Conservation (phyloP, 2,888 invertebrate species). For the Schrankia costaestrigalis region DNA sequence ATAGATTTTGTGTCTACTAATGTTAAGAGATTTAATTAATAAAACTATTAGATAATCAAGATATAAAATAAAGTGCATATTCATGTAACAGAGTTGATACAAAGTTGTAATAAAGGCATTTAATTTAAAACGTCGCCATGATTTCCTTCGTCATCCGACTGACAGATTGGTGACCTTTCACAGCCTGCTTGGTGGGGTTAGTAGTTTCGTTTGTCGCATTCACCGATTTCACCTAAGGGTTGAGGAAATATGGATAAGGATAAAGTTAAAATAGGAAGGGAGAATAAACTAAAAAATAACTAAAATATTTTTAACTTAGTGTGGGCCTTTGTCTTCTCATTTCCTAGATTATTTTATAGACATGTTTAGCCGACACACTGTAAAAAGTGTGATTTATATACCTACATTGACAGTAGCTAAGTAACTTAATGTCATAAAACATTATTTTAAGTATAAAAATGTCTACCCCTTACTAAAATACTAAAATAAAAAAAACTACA, state of each 20-base stretch:
- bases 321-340: no score
- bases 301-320: no score
- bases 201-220: conserved; percentile 75
- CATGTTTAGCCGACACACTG: conserved; percentile 3
- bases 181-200: conserved; percentile 53
- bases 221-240: conserved; percentile 55
- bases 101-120: neutral
- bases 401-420: no score
- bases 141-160: conserved; percentile 70
- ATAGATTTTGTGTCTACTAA: no score
- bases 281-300: neutral
- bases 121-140: conserved; percentile 47
- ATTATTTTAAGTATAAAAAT: no score
- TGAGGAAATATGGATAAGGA: conserved; percentile 12
- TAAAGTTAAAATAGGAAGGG: neutral
- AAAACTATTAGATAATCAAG: no score
- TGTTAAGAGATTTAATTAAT: no score
- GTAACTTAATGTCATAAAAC: no score
- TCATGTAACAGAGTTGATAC: conserved; percentile 8
- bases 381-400: no score
- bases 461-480: no score
- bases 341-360: no score
- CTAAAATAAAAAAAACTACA: no score
- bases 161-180: conserved; percentile 62
- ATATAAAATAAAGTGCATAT: conserved; percentile 22